Base-by-base conservation (phyloP, 64 coral and sea anemone species). In the Acropora tenuis region DNA sequence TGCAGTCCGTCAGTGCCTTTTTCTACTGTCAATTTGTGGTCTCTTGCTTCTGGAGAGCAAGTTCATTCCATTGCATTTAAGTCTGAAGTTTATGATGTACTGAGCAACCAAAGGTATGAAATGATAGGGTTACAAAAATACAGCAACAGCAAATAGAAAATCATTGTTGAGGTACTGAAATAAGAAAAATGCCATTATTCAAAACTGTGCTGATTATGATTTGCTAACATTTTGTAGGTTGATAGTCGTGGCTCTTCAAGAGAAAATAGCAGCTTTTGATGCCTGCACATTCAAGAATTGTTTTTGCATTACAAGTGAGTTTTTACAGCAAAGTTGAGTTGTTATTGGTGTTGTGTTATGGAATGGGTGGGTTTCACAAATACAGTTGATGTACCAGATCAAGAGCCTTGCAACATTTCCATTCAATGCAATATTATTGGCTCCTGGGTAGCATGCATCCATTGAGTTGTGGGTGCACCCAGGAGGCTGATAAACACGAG, bases 191-290 rank as follows among this genome's bases (percentile, higher is more conserved):
- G 30, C 30, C 30, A 30, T 30, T 55, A 7, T 0, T 55, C 10
- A 10, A 55, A 7, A 55, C 10, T 55, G 52, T 1, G 5, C 10
- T 55, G 1, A 55, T 55, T 0, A 0, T 55, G 10, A 55, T 55
- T 55, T 55, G 6, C 10, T 69, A 8, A 48, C 48, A 50, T 80
- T 47, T 17, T 61, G 18, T 69, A 98, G 97, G 10, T 59, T 98
- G 66, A 93, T 98, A 83, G 91, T 98, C 15, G 94, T 98, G 19
- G 94, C 94, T 57, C 79, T 98, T 41, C 97, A 98, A 69, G 97
- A 98, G 71, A 98, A 98, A 91, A 95, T 98, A 72, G 97, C 97
- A 79, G 97, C 88, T 5, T 96, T 98, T 93, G 97, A 98, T 89
- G 94, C 97, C 30, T 89, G 74, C 44, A 91, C 97, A 10, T 93